Evolutionary conservation across 2,797 vertebrate genomes (phyloP).

Genomic region (Alfaro cultratus): DNA sequence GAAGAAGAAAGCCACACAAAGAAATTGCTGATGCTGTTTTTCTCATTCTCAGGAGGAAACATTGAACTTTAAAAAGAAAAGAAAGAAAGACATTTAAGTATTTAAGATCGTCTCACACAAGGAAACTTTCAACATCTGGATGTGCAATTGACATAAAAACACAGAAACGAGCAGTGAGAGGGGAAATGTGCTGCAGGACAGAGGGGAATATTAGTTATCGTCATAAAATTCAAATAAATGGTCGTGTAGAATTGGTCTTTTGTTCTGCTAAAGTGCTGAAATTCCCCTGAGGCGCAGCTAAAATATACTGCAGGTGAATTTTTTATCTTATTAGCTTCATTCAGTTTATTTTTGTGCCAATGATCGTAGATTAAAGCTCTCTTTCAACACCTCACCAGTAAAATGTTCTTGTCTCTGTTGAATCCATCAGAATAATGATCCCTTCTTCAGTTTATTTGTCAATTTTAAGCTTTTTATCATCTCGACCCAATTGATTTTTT

Average conservation of each 20-base stretch:
- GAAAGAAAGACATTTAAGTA: conserved; percentile 23
- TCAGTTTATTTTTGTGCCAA: not conserved
- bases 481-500: not conserved
- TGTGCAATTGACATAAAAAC: not conserved
- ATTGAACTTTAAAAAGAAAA: conserved; percentile 14
- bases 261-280: not conserved
- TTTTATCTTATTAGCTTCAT: not conserved
- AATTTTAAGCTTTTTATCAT: not conserved
- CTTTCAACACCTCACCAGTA: not conserved
- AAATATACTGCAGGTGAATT: not conserved
- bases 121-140: conserved; percentile 2
- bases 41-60: conserved; percentile 15
- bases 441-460: not conserved
- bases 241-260: not conserved
- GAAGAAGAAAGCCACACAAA: not conserved
- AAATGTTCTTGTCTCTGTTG: not conserved
- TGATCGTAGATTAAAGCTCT: not conserved
- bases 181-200: not conserved
- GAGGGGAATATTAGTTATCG: not conserved
- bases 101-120: not conserved
- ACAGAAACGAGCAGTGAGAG: not conserved
- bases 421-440: not conserved
- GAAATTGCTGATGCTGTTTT: conserved; percentile 35
- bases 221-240: not conserved
- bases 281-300: not conserved